Conservation (phyloP, 2,888 invertebrate genomes). For the Drosophila merina region DNA sequence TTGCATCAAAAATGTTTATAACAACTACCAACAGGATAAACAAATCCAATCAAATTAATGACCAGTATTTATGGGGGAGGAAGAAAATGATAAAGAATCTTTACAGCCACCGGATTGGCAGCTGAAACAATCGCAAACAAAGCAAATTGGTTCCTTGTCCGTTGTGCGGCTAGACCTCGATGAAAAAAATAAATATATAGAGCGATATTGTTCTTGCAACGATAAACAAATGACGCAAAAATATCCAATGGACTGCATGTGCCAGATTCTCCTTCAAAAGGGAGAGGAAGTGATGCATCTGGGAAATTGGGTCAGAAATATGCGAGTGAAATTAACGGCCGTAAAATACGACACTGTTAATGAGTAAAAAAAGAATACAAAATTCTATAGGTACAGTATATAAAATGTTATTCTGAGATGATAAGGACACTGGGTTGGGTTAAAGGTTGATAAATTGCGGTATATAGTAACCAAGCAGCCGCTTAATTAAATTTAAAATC, state of each 20-base stretch:
- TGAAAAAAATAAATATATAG: constrained; percentile 32
- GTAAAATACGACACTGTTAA: constrained; percentile 21
- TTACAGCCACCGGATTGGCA: constrained; percentile 16
- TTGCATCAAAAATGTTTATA: constrained; percentile 44
- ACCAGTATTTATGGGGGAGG: constrained; percentile 4
- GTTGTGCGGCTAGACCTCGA: constrained; percentile 48
- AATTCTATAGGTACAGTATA: background rate
- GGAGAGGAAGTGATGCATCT: constrained; percentile 44
- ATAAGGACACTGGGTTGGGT: constrained; percentile 60
- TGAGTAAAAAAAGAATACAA: constrained; percentile 25
- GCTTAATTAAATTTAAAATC: background rate
- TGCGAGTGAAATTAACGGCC: constrained; percentile 48
- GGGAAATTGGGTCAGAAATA: constrained; percentile 69
- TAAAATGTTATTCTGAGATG: constrained; percentile 3
- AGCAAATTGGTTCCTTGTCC: constrained; percentile 62
- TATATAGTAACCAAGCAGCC: background rate
- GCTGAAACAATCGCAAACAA: constrained; percentile 46
- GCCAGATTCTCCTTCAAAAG: constrained; percentile 31
- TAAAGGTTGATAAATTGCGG: constrained; percentile 80
- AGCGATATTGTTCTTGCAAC: constrained; percentile 42
- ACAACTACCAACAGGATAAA: constrained; percentile 39
- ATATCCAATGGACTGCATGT: constrained; percentile 37
- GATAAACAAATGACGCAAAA: constrained; percentile 65
- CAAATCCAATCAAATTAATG: constrained; percentile 19
- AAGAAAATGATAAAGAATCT: constrained; percentile 27